Evolutionary conservation across 2,113 vertebrate genomes (phyloP).

Genomic region (Macrotis lagotis): DNA sequence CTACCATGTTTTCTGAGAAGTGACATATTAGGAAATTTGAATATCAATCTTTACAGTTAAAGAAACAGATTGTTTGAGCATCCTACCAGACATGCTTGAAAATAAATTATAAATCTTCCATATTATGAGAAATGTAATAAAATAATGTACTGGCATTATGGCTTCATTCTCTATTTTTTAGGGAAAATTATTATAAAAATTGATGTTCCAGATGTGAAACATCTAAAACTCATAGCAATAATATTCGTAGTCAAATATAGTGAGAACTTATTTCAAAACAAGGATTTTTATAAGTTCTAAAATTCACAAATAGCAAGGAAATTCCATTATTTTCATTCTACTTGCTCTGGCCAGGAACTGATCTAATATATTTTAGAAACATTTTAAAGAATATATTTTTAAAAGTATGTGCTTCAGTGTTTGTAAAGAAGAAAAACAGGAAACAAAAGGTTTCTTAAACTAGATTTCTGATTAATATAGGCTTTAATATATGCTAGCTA

Average conservation of each 20-base stretch:
- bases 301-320: not conserved
- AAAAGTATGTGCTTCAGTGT: too few species aligned
- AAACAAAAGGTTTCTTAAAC: not conserved
- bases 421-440: not conserved
- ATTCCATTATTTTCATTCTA: not conserved
- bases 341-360: not conserved
- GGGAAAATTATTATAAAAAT: not conserved
- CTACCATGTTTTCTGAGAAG: not conserved
- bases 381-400: not conserved
- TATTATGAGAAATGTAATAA: not conserved
- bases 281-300: not conserved
- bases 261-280: not conserved
- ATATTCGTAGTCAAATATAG: not conserved
- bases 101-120: not conserved
- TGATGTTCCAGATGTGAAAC: not conserved
- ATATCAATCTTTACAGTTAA: not conserved
- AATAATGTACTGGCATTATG: not conserved
- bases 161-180: not conserved
- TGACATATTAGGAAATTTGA: not conserved
- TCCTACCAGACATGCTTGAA: not conserved
- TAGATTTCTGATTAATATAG: not conserved
- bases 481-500: not conserved
- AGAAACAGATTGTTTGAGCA: not conserved
- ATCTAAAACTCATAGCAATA: not conserved
- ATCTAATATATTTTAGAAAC: not conserved